Percentiles rank a stretch among this genome's conserved stretches.
Evolutionary conservation across 2,888 invertebrate species (phyloP).

Genomic region (Toxonevra muliebris): DNA sequence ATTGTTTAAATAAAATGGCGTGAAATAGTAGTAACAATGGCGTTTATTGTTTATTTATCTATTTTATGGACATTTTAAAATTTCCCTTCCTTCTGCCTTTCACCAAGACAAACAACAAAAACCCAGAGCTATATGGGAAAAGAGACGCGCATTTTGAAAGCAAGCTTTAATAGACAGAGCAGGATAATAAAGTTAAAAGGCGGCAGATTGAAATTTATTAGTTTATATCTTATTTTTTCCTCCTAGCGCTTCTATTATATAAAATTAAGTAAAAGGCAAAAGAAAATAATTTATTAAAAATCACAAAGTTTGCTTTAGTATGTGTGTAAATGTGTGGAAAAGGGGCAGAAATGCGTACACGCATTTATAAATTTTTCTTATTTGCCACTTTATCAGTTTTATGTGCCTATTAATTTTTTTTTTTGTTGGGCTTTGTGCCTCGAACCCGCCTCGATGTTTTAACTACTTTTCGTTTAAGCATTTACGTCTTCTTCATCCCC

Average conservation of each 20-base stretch:
- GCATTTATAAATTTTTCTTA: slow-evolving; percentile 13
- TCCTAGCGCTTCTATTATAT: background rate
- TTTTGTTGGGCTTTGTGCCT: background rate
- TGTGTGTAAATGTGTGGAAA: background rate
- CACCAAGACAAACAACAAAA: no score
- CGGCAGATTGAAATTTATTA: slow-evolving; percentile 27
- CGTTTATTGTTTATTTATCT: slow-evolving; percentile 27
- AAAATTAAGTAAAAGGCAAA: no score
- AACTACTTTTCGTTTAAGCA: no score
- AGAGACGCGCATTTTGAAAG: no score
- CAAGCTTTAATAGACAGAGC: background rate
- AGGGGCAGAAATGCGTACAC: slow-evolving; percentile 11
- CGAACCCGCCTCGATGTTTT: no score
- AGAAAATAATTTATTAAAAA: no score
- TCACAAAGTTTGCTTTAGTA: no score
- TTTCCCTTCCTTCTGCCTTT: background rate
- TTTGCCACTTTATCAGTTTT: slow-evolving; percentile 52
- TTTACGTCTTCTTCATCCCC: no score
- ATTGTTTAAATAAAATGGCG: slow-evolving; percentile 14
- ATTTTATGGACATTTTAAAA: slow-evolving; percentile 23
- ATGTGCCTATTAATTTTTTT: slow-evolving; percentile 52
- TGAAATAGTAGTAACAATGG: slow-evolving; percentile 4
- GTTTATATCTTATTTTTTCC: slow-evolving; percentile 46
- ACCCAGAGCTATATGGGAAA: no score
- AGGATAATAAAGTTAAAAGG: slow-evolving; percentile 21